These are phyloP conservation scores for Macropus fuliginosus DNA, from an alignment of 2,797 vertebrate genomes.

Conservation along the genomic window DNA sequence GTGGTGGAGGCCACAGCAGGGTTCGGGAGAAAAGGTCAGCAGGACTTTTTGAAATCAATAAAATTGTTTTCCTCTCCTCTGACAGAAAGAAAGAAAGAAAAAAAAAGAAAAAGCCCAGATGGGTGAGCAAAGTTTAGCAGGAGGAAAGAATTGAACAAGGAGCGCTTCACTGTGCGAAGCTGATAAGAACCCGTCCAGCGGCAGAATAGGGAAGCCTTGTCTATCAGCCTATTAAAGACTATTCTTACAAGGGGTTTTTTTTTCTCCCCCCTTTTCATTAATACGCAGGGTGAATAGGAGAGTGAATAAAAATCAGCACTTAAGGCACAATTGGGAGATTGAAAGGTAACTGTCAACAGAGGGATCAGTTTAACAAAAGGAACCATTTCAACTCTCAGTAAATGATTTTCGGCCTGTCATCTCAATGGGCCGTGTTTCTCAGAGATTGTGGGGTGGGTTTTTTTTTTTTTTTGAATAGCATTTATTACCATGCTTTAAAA, in stretches of 20 bases:
- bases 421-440: constrained; percentile 89
- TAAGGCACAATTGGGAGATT: constrained; percentile 90
- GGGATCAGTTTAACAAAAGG: constrained; percentile 88
- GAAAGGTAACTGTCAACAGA: constrained; percentile 94
- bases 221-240: constrained; percentile 91
- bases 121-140: constrained; percentile 70
- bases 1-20: not conserved
- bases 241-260: constrained; percentile 87
- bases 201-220: constrained; percentile 89
- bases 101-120: constrained; percentile 76
- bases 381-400: constrained; percentile 86
- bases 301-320: constrained; percentile 92
- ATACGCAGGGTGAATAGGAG: constrained; percentile 89
- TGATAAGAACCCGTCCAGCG: constrained; percentile 89
- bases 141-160: constrained; percentile 79
- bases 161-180: constrained; percentile 87
- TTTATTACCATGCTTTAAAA: constrained; percentile 86
- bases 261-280: constrained; percentile 86
- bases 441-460: constrained; percentile 87
- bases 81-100: constrained; percentile 62
- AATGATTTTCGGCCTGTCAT: constrained; percentile 90
- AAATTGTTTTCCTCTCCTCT: not conserved
- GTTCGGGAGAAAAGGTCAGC: constrained; percentile 70
- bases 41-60: constrained; percentile 52
- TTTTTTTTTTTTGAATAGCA: constrained; percentile 83